Conservation (phyloP, 1,140 invertebrate species). For the Cyclargus thomasi region DNA sequence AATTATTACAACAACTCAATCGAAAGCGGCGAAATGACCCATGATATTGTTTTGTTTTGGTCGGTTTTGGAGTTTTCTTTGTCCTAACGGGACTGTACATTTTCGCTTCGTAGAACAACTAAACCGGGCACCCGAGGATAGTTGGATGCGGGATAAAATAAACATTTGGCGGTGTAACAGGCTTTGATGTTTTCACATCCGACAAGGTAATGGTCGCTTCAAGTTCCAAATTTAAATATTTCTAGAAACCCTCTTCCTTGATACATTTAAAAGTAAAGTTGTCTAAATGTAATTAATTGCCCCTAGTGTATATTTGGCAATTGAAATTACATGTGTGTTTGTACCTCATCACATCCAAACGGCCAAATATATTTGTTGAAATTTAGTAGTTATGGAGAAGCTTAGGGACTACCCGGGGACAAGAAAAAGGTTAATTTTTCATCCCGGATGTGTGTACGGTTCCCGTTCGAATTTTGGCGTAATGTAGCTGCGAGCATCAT, state of each 20-base stretch:
- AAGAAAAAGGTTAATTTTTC: too few relatives aligned
- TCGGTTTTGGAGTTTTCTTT: not conserved
- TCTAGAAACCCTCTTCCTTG: not conserved
- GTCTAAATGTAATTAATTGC: too few relatives aligned
- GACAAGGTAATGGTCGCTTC: not conserved
- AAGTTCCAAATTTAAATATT: not conserved
- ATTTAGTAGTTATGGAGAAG: too few relatives aligned
- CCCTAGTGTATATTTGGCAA: too few relatives aligned
- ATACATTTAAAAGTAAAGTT: not conserved
- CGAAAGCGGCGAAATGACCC: not conserved
- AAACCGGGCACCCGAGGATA: not conserved
- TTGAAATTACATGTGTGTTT: too few relatives aligned
- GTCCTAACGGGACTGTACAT: not conserved
- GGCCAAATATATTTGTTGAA: too few relatives aligned
- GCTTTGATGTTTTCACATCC: not conserved
- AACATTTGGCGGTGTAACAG: not conserved
- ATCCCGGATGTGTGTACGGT: too few relatives aligned
- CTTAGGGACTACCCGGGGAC: too few relatives aligned
- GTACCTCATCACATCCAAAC: too few relatives aligned
- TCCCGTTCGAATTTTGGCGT: too few relatives aligned
- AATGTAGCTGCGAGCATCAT: too few relatives aligned
- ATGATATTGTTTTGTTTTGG: slow-evolving; percentile 5
- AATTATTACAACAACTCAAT: not conserved
- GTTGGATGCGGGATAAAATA: not conserved
- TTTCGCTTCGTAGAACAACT: slow-evolving; percentile 2